Base-by-base conservation (phyloP, 2,797 vertebrate genomes). In the Crenichthys baileyi region DNA sequence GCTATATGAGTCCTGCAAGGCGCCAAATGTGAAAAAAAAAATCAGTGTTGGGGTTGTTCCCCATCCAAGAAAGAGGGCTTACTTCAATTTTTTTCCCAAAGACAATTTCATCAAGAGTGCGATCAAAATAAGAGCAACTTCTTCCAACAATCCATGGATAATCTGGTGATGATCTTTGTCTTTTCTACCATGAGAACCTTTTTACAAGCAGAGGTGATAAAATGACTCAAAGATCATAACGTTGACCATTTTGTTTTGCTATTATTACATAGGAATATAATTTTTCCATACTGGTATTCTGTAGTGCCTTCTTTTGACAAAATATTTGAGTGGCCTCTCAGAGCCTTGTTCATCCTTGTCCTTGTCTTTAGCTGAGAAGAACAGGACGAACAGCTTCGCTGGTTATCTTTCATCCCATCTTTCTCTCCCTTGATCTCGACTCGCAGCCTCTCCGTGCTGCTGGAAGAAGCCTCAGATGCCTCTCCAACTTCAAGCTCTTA, bases 301-400 rank as follows among this genome's bases (percentile, higher is more conserved):
- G 73, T 70, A 77, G 70, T 41, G 9, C 72, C 73, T 85, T 74
- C 73, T 39, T 83, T 84, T 80, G 84, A 88, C 88, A 79, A 84
- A 79, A 88, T 79, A 82, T 88, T 90, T 89, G 85, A 88, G 81
- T 81, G 81, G 60, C 83, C 75, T 88, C 83, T 2, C 78, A 4
- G 79, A 79, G 77, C 70, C 83, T 61, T 74, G 80, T 92, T 89
- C 82, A 88, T 93, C 90, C 90, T 83, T 46, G 60, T 18, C 87
- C 80, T 83, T 84, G 88, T 87, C 91, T 73, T 63, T 15, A 78
- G 44, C 50, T 53, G 72, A 70, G 50, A 48, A n/a, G 26, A 74
- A 46, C 20, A 46, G 90, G 85, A 90, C 82, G 84, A 90, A 85
- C 77, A 55, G 85, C 83, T 90, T 80, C 73, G 31, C 85, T 55